A percentile compares a stretch with the other conserved stretches of the same genome.
Evolutionary conservation across 2,113 vertebrate species (phyloP).

Genomic region (Caloenas nicobarica): DNA sequence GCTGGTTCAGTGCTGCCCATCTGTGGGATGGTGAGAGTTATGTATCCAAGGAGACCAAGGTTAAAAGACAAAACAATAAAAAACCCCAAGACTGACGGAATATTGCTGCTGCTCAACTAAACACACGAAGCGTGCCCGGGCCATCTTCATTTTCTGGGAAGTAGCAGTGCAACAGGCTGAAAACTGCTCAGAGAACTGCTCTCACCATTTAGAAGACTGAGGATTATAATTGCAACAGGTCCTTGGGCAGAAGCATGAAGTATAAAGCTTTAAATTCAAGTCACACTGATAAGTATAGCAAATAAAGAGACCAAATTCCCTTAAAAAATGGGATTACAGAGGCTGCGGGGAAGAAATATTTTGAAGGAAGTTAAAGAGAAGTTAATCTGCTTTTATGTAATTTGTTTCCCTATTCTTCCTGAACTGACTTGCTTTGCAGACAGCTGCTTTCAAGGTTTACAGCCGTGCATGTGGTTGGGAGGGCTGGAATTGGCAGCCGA

Average conservation of each 20-base stretch:
- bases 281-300: slow-evolving; percentile 34
- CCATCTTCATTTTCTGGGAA: background rate
- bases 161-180: background rate
- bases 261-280: slow-evolving; percentile 39
- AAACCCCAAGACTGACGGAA: background rate
- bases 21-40: background rate
- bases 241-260: background rate
- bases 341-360: slow-evolving; percentile 41
- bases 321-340: slow-evolving; percentile 55
- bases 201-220: background rate
- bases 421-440: slow-evolving; percentile 22
- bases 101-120: background rate
- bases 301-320: slow-evolving; percentile 45
- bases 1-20: accelerated
- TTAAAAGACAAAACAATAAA: background rate
- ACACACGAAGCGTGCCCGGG: background rate
- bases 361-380: slow-evolving; percentile 57
- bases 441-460: slow-evolving; percentile 57
- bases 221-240: slow-evolving; percentile 43
- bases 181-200: background rate
- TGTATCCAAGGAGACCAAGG: background rate
- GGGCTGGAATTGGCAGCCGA: slow-evolving; percentile 24
- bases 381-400: slow-evolving; percentile 61
- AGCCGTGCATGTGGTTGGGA: slow-evolving; percentile 1
- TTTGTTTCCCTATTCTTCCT: slow-evolving; percentile 64